A percentile compares a stretch with the other conserved stretches of the same genome.
Evolutionary conservation across 2,113 vertebrate species (phyloP).

Genomic region (Galemys pyrenaicus): DNA sequence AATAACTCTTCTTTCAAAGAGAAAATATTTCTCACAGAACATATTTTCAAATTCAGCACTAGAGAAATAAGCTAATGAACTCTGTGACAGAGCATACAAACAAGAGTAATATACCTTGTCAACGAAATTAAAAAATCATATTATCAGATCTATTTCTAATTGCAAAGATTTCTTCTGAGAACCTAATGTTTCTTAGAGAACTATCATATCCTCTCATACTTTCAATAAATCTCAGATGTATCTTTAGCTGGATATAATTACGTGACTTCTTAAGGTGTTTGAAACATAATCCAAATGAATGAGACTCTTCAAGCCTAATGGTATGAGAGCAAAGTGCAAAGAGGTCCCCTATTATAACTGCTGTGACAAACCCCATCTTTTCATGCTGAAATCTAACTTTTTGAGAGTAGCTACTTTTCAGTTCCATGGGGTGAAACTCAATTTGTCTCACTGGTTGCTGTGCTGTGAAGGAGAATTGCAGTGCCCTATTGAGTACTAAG

Average conservation of each 20-base stretch:
- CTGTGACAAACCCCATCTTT: constrained; percentile 22
- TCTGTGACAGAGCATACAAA: not conserved
- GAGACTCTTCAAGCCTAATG: constrained; percentile 19
- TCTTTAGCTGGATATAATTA: constrained; percentile 56
- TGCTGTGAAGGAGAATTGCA: not conserved
- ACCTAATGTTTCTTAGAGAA: constrained; percentile 57
- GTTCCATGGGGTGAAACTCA: constrained; percentile 34
- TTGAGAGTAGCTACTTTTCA: not conserved
- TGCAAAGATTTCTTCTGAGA: constrained; percentile 63
- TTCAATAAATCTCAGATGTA: constrained; percentile 47
- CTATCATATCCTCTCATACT: constrained; percentile 33
- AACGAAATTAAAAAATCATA: constrained; percentile 31
- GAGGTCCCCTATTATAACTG: not conserved
- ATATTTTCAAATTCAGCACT: constrained; percentile 1
- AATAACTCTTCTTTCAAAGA: constrained; percentile 38
- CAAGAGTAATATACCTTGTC: constrained; percentile 15
- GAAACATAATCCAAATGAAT: constrained; percentile 44
- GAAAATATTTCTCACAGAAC: not conserved
- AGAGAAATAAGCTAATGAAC: constrained; percentile 23
- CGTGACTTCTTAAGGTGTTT: constrained; percentile 33
- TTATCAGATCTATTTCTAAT: constrained; percentile 46
- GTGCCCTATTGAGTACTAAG: not conserved
- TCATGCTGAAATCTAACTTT: constrained; percentile 14
- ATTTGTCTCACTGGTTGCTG: constrained; percentile 30
- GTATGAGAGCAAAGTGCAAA: not conserved